Conservation (phyloP, 2,888 invertebrate species). For the Chrysina gloriosa region DNA sequence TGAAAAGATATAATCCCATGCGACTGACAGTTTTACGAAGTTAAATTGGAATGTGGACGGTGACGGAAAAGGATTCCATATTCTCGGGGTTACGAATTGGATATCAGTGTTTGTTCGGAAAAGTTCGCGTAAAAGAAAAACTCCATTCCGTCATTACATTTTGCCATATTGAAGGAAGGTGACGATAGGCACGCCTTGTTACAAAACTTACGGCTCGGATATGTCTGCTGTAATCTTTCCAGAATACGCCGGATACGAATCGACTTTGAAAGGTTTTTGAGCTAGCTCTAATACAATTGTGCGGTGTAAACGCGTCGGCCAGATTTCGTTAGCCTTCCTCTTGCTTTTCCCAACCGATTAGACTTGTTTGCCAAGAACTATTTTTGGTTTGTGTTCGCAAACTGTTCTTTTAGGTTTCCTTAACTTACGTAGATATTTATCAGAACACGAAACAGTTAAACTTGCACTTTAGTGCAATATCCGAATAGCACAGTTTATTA, state of each 20-base stretch:
- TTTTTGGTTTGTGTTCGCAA: constrained; percentile 26
- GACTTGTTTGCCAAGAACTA: neutral
- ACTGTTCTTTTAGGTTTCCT: neutral
- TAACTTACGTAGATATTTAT: neutral
- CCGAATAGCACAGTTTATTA: constrained; percentile 3
- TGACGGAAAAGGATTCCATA: constrained; percentile 23
- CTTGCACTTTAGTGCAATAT: neutral
- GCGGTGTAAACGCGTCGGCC: constrained; percentile 17
- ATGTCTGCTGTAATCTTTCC: constrained; percentile 50
- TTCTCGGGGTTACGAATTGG: constrained; percentile 23
- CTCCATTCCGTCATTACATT: constrained; percentile 27
- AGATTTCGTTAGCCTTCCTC: neutral
- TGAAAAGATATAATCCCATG: constrained; percentile 39
- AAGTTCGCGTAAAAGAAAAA: constrained; percentile 19
- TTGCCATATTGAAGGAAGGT: constrained; percentile 44
- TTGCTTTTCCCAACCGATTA: constrained; percentile 26
- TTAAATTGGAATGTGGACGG: constrained; percentile 39
- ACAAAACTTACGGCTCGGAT: constrained; percentile 49
- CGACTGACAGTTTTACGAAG: constrained; percentile 41
- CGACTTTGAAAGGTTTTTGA: constrained; percentile 49
- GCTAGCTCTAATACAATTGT: constrained; percentile 48
- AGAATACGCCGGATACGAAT: constrained; percentile 46
- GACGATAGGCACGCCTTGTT: constrained; percentile 48
- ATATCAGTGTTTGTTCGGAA: constrained; percentile 36
- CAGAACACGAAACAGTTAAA: neutral